Evolutionary conservation across 1,140 invertebrate genomes (phyloP), one percentile per base, ranked within the genome.

Genomic region (Kradibia gibbosae): DNA sequence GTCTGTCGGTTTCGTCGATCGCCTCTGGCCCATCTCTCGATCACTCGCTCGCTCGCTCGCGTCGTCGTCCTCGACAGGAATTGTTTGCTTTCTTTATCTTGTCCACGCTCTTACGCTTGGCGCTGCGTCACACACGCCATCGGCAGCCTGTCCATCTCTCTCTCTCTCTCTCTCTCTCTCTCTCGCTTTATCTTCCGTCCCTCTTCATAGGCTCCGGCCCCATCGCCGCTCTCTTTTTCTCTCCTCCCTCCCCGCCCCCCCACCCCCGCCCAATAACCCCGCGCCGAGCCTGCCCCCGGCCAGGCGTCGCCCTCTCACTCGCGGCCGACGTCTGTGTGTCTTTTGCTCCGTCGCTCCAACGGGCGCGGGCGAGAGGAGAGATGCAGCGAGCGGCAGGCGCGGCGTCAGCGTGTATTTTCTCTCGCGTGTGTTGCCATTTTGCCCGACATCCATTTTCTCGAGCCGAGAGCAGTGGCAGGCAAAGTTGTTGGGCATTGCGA

Each of bases 371-470:
- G 25, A 62, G 57, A 62, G 57, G 57, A 62, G 28, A 62, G 57
- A 2, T 62, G 57, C 57, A 62, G 25, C 15, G 36, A 65, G n/a
- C 57, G 15, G 57, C n/a, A 65, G 10, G 1, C 25, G 31, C 13
- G 31, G 31, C 13, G 31, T 36, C 60, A 65, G 60, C 31, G 60
- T 65, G 31, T 65, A 65, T 36, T 75, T 25, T 34, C 60, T 50
- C 42, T 34, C n/a, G 31, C 1, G 65, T 55, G 78, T 77, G 81
- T 83, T 87, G 86, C 88, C 86, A 88, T 88, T 88, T 89, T 88
- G 85, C 84, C 78, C 83, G 86, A 87, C 87, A 89, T 86, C 89
- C 89, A 89, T 90, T 88, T 89, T 90, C 88, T 89, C 78, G 83
- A 81, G 20, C 42, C n/a, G n/a, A 55, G 50, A 62, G 73, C 60